A percentile compares a stretch with the other conserved stretches of the same genome.
Evolutionary conservation across 2,888 invertebrate genomes (phyloP).

Genomic region (Ophioninae sp.): DNA sequence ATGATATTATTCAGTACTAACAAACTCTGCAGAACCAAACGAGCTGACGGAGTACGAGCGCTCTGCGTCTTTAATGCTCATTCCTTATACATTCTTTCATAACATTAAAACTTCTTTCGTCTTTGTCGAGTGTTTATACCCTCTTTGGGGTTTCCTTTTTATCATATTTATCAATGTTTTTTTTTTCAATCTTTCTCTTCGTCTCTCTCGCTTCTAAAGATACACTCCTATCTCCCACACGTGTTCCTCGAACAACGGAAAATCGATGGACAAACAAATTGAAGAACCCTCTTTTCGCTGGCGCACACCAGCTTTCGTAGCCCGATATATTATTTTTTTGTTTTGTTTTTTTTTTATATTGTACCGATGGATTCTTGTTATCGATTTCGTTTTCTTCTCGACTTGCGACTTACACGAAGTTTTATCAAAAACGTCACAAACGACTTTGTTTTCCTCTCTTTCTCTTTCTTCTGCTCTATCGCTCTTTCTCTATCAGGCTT

Average conservation of each 20-base stretch:
- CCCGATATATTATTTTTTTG: slow-evolving; percentile 22
- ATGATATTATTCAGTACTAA: slow-evolving; percentile 70
- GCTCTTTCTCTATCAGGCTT: not conserved
- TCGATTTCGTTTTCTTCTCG: slow-evolving; percentile 4
- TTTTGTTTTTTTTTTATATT: not conserved
- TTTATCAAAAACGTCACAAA: slow-evolving; percentile 1
- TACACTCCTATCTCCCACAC: slow-evolving; percentile 4
- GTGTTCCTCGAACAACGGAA: not conserved
- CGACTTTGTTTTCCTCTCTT: not conserved
- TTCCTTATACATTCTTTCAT: slow-evolving; percentile 46
- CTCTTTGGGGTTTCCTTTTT: slow-evolving; percentile 2
- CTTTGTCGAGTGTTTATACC: slow-evolving; percentile 39
- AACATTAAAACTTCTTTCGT: slow-evolving; percentile 35
- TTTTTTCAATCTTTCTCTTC: slow-evolving; percentile 40
- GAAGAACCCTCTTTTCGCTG: slow-evolving; percentile 17
- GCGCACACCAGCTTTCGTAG: not conserved
- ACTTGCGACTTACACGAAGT: not conserved
- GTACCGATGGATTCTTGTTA: slow-evolving; percentile 14
- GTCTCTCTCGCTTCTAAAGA: slow-evolving; percentile 43
- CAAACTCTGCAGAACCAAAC: slow-evolving; percentile 67
- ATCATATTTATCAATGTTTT: slow-evolving; percentile 22
- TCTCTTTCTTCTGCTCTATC: not conserved
- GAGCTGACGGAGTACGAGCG: slow-evolving; percentile 51
- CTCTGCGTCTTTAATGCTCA: slow-evolving; percentile 54
- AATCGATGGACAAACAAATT: slow-evolving; percentile 13